These are phyloP conservation scores for Silvanus unidentatus DNA, from an alignment of 2,888 invertebrate genomes.

Conservation along the genomic window DNA sequence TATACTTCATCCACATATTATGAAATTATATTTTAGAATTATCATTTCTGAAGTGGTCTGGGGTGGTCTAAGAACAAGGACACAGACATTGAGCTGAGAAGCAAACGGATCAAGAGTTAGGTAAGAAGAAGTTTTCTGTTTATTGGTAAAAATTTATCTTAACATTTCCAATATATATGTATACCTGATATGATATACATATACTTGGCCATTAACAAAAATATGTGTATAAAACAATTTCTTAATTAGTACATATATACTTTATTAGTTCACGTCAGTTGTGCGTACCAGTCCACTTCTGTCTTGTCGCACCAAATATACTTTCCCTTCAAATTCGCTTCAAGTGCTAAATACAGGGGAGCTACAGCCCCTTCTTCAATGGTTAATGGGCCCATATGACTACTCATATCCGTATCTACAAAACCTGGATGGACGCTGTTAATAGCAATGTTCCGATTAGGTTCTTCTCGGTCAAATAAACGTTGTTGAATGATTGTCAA, in stretches of 20 bases:
- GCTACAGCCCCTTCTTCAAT: conserved; percentile 57
- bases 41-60: no score
- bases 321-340: conserved; percentile 57
- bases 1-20: no score
- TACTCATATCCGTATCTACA: conserved; percentile 73
- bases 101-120: no score
- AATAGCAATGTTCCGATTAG: conserved; percentile 56
- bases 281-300: conserved; percentile 54
- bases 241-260: not conserved
- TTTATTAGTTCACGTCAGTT: conserved; percentile 16
- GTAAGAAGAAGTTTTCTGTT: no score
- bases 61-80: no score
- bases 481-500: conserved; percentile 63
- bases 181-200: no score
- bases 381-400: conserved; percentile 56
- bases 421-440: conserved; percentile 70
- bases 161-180: no score
- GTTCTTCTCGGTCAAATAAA: conserved; percentile 47
- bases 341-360: conserved; percentile 58
- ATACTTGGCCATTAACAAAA: no score
- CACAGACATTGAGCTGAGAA: no score
- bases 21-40: no score
- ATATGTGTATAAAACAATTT: no score
- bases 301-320: conserved; percentile 58
- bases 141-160: no score